These are phyloP conservation scores for Pseudocheirus occidentalis DNA, from an alignment of 2,797 vertebrate genomes.

Conservation along the genomic window DNA sequence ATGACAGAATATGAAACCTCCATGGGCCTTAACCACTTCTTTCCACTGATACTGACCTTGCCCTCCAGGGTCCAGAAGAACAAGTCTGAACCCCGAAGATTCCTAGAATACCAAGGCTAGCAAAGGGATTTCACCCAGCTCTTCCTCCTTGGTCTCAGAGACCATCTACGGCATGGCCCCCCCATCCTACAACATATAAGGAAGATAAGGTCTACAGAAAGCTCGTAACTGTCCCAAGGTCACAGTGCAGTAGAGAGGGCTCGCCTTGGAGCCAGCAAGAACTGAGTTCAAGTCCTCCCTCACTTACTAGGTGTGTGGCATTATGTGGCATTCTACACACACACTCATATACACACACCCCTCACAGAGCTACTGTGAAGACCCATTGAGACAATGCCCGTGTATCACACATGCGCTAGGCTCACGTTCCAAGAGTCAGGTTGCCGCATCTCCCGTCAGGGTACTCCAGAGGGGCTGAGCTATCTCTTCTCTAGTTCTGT, in stretches of 20 bases:
- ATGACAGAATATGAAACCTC: background rate
- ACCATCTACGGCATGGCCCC: background rate
- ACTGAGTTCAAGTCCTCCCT: background rate
- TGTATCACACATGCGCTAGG: background rate
- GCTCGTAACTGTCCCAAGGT: background rate
- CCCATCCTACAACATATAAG: background rate
- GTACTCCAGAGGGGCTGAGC: background rate
- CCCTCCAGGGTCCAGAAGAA: background rate
- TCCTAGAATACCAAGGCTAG: background rate
- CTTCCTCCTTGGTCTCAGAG: background rate
- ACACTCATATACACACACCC: too few relatives aligned
- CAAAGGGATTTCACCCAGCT: background rate
- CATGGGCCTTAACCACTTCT: background rate
- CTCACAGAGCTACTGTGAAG: background rate
- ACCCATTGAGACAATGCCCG: background rate
- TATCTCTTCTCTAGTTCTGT: background rate
- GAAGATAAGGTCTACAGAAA: background rate
- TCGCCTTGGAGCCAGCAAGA: background rate
- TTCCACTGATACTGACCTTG: background rate
- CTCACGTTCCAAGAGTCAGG: background rate
- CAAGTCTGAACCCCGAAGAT: background rate
- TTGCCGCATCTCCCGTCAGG: too few relatives aligned
- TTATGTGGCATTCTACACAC: background rate
- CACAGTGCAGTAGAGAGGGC: background rate
- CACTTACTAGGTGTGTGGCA: background rate